Evolutionary conservation across 2,113 vertebrate genomes (phyloP), one percentile per base, ranked within the genome.

Genomic region (Tretioscincus oriximinensis): DNA sequence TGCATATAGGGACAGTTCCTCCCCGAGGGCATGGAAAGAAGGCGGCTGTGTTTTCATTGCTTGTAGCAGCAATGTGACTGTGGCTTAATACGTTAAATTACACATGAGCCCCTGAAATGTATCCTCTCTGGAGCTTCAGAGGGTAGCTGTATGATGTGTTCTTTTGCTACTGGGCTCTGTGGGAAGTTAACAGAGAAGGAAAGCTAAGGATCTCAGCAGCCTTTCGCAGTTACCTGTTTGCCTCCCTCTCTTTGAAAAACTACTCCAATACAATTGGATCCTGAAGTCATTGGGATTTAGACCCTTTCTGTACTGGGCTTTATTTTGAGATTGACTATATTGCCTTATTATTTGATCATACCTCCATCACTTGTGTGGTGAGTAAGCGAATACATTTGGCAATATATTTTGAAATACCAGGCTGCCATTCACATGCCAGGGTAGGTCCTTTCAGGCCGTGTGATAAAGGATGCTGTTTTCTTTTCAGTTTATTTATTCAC

Each of bases 161-260:
- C 26, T 10, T 9, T 7, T 16, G 31, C 28, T 21, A 31, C 10
- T 29, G 58, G 14, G 26, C 51, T 80, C 74, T 71, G 51, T 76
- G 65, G 12, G 45, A 41, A 67, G 61, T 66, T 54, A 49, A 77
- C 83, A 68, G 35, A 78, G 35, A 71, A 29, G 77, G 35, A 73
- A 29, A 72, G 5, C 83, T 64, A 85, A 86, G 63, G 41, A 73
- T 76, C 47, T 64, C n/a, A 81, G 41, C 73, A 45, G 78, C 18
- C 28, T 70, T 88, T 66, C 5, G 49, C 74, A 88, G 81, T 80
- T 69, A 78, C 45, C 28, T 78, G 14, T 58, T 58, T 58, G 54
- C 54, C 54, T 29, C 79, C 85, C 79, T 35, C 69, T 73, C 70
- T 8, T n/a, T n/a, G 49, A 47, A 74, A 14, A 51, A 51, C 49